These are phyloP conservation scores for Monochamus alternatus DNA, from an alignment of 2,888 invertebrate genomes.

Conservation along the genomic window DNA sequence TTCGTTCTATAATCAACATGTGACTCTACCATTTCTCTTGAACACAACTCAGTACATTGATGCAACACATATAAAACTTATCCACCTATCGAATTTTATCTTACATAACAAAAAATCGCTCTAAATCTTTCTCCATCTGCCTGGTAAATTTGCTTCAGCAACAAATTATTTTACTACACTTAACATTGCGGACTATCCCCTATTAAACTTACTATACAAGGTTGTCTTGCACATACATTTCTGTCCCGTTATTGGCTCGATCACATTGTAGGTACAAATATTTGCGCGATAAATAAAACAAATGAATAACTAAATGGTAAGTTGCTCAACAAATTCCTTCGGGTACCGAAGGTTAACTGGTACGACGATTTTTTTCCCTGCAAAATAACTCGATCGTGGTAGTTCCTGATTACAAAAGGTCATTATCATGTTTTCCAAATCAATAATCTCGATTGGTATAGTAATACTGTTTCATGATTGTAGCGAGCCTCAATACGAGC, in stretches of 20 bases:
- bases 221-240: background rate
- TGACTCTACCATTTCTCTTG: too few species aligned
- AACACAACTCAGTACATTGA: too few species aligned
- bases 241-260: constrained; percentile 12
- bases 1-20: background rate
- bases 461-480: too few species aligned
- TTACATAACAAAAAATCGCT: too few species aligned
- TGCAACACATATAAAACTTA: too few species aligned
- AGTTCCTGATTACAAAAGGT: constrained; percentile 33
- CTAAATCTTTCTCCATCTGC: too few species aligned
- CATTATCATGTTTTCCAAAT: constrained; percentile 34
- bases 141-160: too few species aligned
- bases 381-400: constrained; percentile 9
- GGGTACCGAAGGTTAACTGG: constrained; percentile 43
- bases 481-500: too few species aligned
- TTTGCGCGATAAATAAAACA: constrained; percentile 27
- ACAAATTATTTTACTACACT: too few species aligned
- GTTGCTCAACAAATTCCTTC: constrained; percentile 34
- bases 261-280: constrained; percentile 23
- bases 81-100: too few species aligned
- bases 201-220: background rate
- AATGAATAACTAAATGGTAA: constrained; percentile 22
- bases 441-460: too few species aligned
- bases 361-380: constrained; percentile 32
- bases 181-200: background rate